phyloP scores from a whole-genome alignment of 1,140 invertebrate species.

The Drosophila kepulauana region DNA sequence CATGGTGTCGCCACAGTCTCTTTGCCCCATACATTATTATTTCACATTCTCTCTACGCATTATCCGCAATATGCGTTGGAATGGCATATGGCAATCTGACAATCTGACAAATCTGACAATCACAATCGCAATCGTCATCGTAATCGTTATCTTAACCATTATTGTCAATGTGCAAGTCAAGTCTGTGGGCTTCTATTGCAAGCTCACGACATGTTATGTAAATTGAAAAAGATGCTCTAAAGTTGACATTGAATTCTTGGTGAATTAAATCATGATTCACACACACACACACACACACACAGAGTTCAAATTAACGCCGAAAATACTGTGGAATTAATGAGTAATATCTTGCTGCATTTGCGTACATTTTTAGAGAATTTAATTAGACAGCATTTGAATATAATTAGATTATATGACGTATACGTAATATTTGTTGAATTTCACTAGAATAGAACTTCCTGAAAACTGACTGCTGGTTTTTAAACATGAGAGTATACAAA shows the following conservation, averaged over 20 bases:
- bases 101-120: neutral
- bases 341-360: neutral
- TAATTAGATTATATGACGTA: neutral
- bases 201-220: slow-evolving; percentile 21
- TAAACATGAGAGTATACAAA: neutral
- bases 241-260: slow-evolving; percentile 32
- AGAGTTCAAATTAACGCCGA: neutral
- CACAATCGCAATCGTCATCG: neutral
- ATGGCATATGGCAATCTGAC: slow-evolving; percentile 20
- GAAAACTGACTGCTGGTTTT: neutral
- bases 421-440: no score
- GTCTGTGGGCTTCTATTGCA: neutral
- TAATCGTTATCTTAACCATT: slow-evolving; percentile 21
- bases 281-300: no score
- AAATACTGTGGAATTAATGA: neutral
- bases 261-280: slow-evolving; percentile 12
- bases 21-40: neutral
- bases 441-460: neutral
- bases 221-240: slow-evolving; percentile 18
- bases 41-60: slow-evolving; percentile 20
- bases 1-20: slow-evolving; percentile 31
- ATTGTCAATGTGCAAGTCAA: slow-evolving; percentile 13
- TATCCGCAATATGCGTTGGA: slow-evolving; percentile 22
- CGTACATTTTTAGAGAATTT: neutral
- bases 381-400: neutral